Conservation (phyloP, 2,797 vertebrate species). For the Chaunax sp. region DNA sequence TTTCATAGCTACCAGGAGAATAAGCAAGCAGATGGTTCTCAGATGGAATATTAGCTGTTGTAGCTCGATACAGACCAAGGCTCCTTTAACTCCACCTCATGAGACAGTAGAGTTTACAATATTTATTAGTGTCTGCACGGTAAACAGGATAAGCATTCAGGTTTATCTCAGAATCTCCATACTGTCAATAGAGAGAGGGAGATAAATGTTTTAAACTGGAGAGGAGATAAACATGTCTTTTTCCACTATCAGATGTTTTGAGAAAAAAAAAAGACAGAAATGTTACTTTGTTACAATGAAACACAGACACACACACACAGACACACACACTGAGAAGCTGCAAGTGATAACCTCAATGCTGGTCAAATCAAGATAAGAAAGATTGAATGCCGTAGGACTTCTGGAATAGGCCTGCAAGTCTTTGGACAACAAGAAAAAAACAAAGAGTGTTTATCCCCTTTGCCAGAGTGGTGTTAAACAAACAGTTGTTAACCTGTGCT, state of each 20-base stretch:
- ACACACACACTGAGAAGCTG: slow-evolving; percentile 19
- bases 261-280: slow-evolving; percentile 25
- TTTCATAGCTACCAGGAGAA: slow-evolving; percentile 52
- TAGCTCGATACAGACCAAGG: slow-evolving; percentile 20
- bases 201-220: slow-evolving; percentile 9
- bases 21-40: slow-evolving; percentile 55
- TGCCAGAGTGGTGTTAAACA: slow-evolving; percentile 35
- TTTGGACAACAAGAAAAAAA: slow-evolving; percentile 20
- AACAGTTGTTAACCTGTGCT: slow-evolving; percentile 54
- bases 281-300: slow-evolving; percentile 29
- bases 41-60: slow-evolving; percentile 51
- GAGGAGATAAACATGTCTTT: slow-evolving; percentile 8
- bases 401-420: slow-evolving; percentile 33
- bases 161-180: slow-evolving; percentile 21
- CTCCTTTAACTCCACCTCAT: slow-evolving; percentile 46
- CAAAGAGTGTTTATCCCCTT: slow-evolving; percentile 50
- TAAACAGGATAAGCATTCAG: slow-evolving; percentile 34
- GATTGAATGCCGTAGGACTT: slow-evolving; percentile 35
- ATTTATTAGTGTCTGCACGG: slow-evolving; percentile 37
- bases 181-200: slow-evolving; percentile 1
- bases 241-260: slow-evolving; percentile 35
- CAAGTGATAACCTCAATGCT: slow-evolving; percentile 48
- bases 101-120: slow-evolving; percentile 42
- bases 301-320: slow-evolving; percentile 1
- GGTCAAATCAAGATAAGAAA: slow-evolving; percentile 62